Base-by-base conservation (phyloP, 2,888 invertebrate genomes). In the Dorcus hopei region DNA sequence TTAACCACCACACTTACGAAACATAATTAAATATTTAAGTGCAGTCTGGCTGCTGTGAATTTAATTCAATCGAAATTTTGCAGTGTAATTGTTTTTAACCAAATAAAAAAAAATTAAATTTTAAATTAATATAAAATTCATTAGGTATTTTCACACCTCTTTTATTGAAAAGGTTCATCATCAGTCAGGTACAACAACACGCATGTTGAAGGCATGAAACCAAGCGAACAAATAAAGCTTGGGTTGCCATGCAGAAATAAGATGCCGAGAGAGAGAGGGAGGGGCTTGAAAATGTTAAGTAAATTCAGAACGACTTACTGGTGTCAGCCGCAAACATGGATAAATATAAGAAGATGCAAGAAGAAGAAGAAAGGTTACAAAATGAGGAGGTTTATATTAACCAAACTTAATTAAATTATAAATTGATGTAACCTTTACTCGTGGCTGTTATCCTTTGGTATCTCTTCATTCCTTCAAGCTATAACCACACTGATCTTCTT, bases 201-300 rank as follows among this genome's bases (percentile, higher is more conserved):
- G 80, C 64, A 74, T 81, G 9, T 76, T 88, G 73, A 86, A 87
- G 72, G 85, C 87, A 88, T 68, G 89, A 89, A 73, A 84, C 85
- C 59, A 82, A 83, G 50, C 78, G 84, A 45, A 80, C 85, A 62
- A 87, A 87, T 74, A 82, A 85, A 60, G 84, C 82, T 7, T 81
- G 84, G 70, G 82, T 87, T 54, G 85, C 85, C 0, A 82, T 86
- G 80, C 85, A 87, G 72, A 82, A 85, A 53, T 84, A 85, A 48
- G 86, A 87, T 65, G 82, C 84, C 3, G 82, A 82, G 54, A 86
- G 85, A 64, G 68, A 84, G 48, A 80, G 81, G 61, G 82, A 83
- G 64, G 84, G 84, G 53, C 79, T 81, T 43, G 75, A 79, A 38
- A 74, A 81, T 11, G 83, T 84, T 67, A 72, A 78, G 19, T 80